phyloP scores from a whole-genome alignment of 2,797 vertebrate genomes.

The Coregonus suidteri region DNA sequence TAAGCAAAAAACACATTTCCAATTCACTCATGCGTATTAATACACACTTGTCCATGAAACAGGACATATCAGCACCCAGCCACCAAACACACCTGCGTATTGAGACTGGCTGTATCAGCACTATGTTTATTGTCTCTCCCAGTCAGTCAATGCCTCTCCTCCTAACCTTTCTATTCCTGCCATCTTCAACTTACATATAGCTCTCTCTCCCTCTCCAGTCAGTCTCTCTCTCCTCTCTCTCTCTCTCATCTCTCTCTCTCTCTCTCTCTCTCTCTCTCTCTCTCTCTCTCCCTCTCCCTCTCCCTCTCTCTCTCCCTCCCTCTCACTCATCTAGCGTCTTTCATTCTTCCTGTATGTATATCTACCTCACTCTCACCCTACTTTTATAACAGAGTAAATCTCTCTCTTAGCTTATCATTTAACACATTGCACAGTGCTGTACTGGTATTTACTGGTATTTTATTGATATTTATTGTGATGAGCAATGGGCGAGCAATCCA shows the following conservation, averaged over 20 bases:
- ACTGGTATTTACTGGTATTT: too few relatives aligned
- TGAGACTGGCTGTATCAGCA: neutral
- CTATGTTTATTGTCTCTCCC: neutral
- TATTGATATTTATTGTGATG: too few relatives aligned
- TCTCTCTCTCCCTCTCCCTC: neutral
- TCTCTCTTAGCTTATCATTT: too few relatives aligned
- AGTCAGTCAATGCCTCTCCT: neutral
- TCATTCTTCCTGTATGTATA: too few relatives aligned
- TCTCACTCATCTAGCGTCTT: neutral
- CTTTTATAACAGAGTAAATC: too few relatives aligned
- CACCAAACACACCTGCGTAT: neutral
- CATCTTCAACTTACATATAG: neutral
- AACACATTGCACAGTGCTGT: too few relatives aligned
- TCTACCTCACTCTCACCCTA: too few relatives aligned
- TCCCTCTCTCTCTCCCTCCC: neutral
- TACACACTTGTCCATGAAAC: constrained; percentile 27
- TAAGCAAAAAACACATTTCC: neutral
- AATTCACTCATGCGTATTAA: neutral
- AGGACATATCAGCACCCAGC: too few relatives aligned
- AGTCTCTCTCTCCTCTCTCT: neutral
- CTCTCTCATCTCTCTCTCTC: neutral
- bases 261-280: neutral
- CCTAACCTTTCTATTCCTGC: neutral
- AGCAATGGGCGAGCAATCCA: too few relatives aligned
- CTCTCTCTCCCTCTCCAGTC: constrained; percentile 2